Conservation (phyloP, 2,888 invertebrate species). For the Yponomeuta cagnagella region DNA sequence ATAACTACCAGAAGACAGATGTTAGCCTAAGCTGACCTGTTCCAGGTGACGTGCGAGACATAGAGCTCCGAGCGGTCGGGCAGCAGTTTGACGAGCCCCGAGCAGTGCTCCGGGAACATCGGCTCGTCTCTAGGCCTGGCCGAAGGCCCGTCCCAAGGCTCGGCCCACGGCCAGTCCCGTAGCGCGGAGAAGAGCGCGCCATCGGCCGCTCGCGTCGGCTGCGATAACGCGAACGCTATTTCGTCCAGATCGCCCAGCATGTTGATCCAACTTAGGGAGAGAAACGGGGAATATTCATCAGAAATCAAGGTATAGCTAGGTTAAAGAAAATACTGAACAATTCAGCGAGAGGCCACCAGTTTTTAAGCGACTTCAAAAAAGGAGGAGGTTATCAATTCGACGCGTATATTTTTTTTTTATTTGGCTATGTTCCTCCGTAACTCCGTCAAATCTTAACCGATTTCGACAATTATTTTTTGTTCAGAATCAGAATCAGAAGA, state of each 20-base stretch:
- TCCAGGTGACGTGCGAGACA: constrained; percentile 81
- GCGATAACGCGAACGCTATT: constrained; percentile 63
- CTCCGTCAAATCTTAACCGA: no score
- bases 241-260: constrained; percentile 80
- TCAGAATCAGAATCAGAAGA: no score
- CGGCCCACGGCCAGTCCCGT: neutral
- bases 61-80: constrained; percentile 76
- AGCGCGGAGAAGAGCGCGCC: constrained; percentile 24
- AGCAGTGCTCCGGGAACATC: constrained; percentile 65
- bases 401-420: no score
- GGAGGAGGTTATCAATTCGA: no score
- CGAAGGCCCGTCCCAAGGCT: constrained; percentile 18
- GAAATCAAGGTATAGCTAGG: no score
- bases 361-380: no score
- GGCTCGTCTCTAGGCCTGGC: constrained; percentile 26
- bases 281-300: neutral
- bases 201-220: constrained; percentile 23
- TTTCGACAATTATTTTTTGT: no score
- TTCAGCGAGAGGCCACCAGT: no score
- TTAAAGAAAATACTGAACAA: no score
- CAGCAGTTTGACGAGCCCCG: constrained; percentile 80
- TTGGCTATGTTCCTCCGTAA: no score
- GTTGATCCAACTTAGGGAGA: constrained; percentile 69
- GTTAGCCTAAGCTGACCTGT: constrained; percentile 23
- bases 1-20: no score